phyloP scores from a whole-genome alignment of 2,113 vertebrate species.

The Halichoerus grypus region DNA sequence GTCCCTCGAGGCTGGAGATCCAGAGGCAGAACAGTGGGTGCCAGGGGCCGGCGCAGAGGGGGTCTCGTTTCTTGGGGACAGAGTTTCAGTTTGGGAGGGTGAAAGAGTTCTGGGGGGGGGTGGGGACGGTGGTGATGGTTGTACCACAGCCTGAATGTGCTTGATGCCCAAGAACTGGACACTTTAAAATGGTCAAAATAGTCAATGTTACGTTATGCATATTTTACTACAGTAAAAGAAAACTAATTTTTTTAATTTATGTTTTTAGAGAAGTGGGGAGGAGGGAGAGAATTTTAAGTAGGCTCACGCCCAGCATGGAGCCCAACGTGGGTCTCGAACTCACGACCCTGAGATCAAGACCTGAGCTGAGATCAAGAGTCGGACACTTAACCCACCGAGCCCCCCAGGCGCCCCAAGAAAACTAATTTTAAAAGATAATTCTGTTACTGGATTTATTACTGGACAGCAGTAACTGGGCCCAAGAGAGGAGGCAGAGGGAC shows the following conservation, averaged over 20 bases:
- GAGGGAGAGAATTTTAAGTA: neutral
- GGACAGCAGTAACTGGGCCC: neutral
- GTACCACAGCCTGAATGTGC: too few relatives aligned
- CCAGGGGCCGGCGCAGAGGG: too few relatives aligned
- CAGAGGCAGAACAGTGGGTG: too few relatives aligned
- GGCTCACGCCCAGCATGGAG: neutral
- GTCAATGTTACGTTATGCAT: neutral
- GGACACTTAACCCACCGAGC: rapidly evolving
- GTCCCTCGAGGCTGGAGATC: too few relatives aligned
- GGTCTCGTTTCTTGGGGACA: neutral
- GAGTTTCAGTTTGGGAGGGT: neutral
- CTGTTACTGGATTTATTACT: too few relatives aligned
- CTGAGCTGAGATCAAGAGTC: neutral
- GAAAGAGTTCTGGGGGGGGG: neutral
- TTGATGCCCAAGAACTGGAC: too few relatives aligned
- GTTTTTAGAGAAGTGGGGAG: neutral
- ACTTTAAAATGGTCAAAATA: neutral
- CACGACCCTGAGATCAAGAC: neutral
- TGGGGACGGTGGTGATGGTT: too few relatives aligned
- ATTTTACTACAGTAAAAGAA: neutral
- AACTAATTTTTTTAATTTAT: neutral
- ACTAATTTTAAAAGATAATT: too few relatives aligned
- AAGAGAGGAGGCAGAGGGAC: neutral
- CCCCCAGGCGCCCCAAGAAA: neutral
- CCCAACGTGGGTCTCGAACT: neutral